Base-by-base conservation (phyloP, 92 coral and sea anemone species). In the Phenganax stokvisi region DNA sequence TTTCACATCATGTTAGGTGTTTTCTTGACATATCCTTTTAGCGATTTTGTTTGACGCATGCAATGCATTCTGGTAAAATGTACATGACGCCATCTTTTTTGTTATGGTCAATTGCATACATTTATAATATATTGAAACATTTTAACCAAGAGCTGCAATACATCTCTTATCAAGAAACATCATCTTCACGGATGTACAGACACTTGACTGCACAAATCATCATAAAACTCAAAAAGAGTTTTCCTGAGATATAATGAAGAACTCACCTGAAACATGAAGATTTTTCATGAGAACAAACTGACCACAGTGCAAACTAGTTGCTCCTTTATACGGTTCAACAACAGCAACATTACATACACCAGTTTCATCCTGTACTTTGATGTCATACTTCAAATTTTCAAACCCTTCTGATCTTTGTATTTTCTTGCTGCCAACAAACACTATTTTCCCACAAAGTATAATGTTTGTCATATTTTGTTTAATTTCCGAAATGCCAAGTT, bases 281-380 rank as follows among this genome's bases (percentile, higher is more conserved):
- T 89, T 84, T 74, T 91, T 92, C 88, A 94, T 79, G 27, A 90
- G 59, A 80, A 94, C 82, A 71, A 93, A 90, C 85, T 94, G 98
- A 54, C 97, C 96, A 10, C 81, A 81, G 57, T 85, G 86, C 15
- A 94, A 72, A 29, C 47, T 7, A 12, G 56, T 47, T 44, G 29
- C 57, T 27, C 57, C 71, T 77, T 62, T 77, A 17, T 57, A 62
- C 57, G 37, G 25, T 13, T 94, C 97, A 61, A 71, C 76, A 66
- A 94, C 85, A 20, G 82, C 79, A 62, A 94, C 72, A 17, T 75
- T 66, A 55, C 74, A 79, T 37, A 75, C 30, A 9, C 89, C 90
- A 28, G 96, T 84, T 25, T 69, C 87, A 86, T 94, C 98, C 63
- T 61, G 85, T 31, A 88, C 87, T 20, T 51, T 52, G 0, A 92